A percentile compares a stretch with the other conserved stretches of the same genome.
phyloP scores from a whole-genome alignment of 2,888 invertebrate genomes.

The Boloria euphrosyne region DNA sequence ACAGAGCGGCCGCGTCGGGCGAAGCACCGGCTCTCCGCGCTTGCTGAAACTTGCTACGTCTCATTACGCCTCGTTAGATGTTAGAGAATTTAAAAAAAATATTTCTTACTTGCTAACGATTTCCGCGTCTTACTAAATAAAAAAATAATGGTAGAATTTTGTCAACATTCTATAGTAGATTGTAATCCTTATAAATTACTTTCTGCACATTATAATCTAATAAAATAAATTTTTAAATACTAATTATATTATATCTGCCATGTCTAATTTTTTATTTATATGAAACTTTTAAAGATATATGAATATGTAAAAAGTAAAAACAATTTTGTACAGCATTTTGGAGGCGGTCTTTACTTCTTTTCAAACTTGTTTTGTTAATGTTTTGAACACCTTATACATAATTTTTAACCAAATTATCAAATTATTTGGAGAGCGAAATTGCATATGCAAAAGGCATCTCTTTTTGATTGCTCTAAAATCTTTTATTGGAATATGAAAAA shows the following conservation, averaged over 20 bases:
- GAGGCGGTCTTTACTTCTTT: slow-evolving; percentile 1
- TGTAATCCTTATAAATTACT: too few species aligned
- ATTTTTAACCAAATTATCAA: slow-evolving; percentile 11
- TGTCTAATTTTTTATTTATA: too few species aligned
- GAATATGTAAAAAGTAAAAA: too few species aligned
- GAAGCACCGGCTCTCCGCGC: slow-evolving; percentile 28
- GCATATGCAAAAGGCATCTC: not conserved
- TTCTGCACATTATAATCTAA: too few species aligned
- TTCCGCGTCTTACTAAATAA: not conserved
- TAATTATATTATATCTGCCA: too few species aligned
- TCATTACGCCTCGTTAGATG: slow-evolving; percentile 54
- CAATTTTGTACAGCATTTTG: slow-evolving; percentile 1
- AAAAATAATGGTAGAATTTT: too few species aligned
- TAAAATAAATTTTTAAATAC: too few species aligned
- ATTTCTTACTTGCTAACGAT: not conserved
- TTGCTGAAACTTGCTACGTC: slow-evolving; percentile 20
- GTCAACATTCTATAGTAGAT: too few species aligned
- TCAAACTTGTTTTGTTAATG: slow-evolving; percentile 11
- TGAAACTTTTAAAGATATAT: too few species aligned
- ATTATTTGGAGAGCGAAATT: slow-evolving; percentile 18
- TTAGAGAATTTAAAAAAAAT: slow-evolving; percentile 43
- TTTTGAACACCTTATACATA: slow-evolving; percentile 14
- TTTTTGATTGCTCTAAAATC: slow-evolving; percentile 1
- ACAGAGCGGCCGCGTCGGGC: slow-evolving; percentile 63
- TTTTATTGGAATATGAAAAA: slow-evolving; percentile 21